These are phyloP conservation scores for Lysandra bellargus DNA, from an alignment of 2,888 invertebrate species.

Conservation along the genomic window DNA sequence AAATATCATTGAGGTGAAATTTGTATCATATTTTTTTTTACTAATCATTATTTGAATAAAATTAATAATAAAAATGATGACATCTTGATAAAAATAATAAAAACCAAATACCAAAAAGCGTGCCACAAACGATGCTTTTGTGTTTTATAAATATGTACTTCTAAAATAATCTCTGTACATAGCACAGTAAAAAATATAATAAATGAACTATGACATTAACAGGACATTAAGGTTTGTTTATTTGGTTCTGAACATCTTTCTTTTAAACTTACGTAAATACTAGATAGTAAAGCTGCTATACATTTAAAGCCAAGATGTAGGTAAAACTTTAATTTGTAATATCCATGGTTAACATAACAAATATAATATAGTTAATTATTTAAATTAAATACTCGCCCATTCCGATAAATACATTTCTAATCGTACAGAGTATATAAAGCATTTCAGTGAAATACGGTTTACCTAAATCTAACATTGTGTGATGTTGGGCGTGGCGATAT, in stretches of 20 bases:
- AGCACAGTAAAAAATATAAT: neutral
- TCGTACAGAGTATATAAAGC: constrained; percentile 27
- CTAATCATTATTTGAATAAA: neutral
- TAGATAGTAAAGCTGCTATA: neutral
- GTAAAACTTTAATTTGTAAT: neutral
- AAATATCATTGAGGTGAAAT: neutral
- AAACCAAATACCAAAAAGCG: constrained; percentile 12
- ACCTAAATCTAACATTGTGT: constrained; percentile 32
- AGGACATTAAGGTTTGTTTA: neutral
- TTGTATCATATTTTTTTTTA: neutral
- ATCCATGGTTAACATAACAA: neutral
- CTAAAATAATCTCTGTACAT: neutral
- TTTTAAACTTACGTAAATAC: neutral
- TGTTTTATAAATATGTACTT: neutral
- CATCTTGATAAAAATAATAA: neutral
- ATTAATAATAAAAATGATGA: neutral
- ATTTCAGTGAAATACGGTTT: constrained; percentile 26
- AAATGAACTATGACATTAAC: neutral
- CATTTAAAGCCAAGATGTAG: neutral
- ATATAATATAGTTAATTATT: neutral
- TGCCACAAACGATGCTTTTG: constrained; percentile 3
- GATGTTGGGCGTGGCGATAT: constrained; percentile 31
- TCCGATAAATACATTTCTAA: constrained; percentile 15
- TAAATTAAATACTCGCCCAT: neutral
- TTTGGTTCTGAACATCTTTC: neutral